These are phyloP conservation scores for Gymnoscopelus microlampas DNA, from an alignment of 2,797 vertebrate species.

Conservation along the genomic window DNA sequence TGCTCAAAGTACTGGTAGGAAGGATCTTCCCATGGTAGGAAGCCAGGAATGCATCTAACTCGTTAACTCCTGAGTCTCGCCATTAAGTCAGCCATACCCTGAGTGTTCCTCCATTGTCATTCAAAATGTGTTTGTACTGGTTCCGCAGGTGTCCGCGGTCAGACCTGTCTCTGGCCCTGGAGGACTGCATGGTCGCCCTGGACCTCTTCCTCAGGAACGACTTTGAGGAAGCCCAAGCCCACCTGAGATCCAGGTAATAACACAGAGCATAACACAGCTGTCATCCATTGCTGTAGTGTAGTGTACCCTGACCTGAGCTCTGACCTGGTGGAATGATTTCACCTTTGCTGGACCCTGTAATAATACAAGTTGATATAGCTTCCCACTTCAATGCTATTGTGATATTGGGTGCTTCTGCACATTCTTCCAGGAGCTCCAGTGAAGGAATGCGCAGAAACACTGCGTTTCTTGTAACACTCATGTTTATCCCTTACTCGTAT, in stretches of 20 bases:
- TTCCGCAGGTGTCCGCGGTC: slow-evolving; percentile 83
- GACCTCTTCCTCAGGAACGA: slow-evolving; percentile 96
- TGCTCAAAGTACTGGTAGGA: too few relatives aligned
- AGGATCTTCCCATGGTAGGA: too few relatives aligned
- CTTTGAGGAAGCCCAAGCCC: slow-evolving; percentile 91
- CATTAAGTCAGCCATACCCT: not conserved
- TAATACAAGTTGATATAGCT: not conserved
- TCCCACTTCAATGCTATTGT: not conserved
- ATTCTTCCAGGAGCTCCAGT: not conserved
- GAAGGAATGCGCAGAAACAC: too few relatives aligned
- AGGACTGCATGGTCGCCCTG: slow-evolving; percentile 93
- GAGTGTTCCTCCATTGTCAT: slow-evolving; percentile 20
- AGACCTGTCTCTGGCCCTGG: slow-evolving; percentile 88
- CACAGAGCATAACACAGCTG: not conserved
- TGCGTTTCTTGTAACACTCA: too few relatives aligned
- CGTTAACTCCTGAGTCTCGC: not conserved
- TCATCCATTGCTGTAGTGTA: not conserved
- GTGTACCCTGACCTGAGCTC: slow-evolving; percentile 27
- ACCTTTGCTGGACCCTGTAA: too few relatives aligned
- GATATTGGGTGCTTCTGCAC: slow-evolving; percentile 3
- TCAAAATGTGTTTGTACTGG: slow-evolving; percentile 42
- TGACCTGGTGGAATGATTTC: too few relatives aligned
- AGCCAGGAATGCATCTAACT: not conserved
- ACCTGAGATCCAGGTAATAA: slow-evolving; percentile 88
- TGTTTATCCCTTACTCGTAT: too few relatives aligned